These are phyloP conservation scores for Channa striata DNA, from an alignment of 2,797 vertebrate genomes.

Conservation along the genomic window DNA sequence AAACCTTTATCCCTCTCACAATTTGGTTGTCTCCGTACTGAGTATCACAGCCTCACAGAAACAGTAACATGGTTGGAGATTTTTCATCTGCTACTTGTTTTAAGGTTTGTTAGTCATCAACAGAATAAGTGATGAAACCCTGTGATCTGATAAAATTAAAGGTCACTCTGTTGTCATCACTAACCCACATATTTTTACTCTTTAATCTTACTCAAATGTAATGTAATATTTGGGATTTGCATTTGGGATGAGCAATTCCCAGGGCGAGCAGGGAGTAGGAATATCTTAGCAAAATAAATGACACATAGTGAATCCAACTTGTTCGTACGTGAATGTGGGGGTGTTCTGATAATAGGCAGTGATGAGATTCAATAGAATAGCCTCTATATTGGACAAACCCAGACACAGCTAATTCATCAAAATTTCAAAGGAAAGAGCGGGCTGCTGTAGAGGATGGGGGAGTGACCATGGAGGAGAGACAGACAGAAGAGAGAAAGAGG, in stretches of 20 bases:
- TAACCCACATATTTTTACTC: neutral
- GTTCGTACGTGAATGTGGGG: slow-evolving; percentile 5
- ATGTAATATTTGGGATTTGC: neutral
- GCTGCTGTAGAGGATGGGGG: slow-evolving; percentile 55
- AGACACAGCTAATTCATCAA: slow-evolving; percentile 65
- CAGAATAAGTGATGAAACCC: neutral
- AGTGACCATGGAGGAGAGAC: slow-evolving; percentile 50
- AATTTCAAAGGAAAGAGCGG: slow-evolving; percentile 66
- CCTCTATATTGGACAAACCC: slow-evolving; percentile 49
- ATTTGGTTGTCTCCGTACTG: neutral
- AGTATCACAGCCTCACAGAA: neutral
- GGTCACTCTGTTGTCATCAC: neutral
- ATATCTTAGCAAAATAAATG: neutral
- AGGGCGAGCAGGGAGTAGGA: neutral
- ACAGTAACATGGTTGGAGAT: neutral
- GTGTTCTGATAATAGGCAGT: slow-evolving; percentile 31
- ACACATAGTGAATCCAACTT: slow-evolving; percentile 2
- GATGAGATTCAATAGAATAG: slow-evolving; percentile 42
- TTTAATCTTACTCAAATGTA: neutral
- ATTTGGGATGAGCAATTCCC: neutral
- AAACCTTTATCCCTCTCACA: neutral
- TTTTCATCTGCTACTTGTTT: no score
- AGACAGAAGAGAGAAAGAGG: slow-evolving; percentile 49
- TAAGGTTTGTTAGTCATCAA: no score
- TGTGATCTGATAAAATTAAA: neutral